Conservation (phyloP, 2,888 invertebrate genomes). For the Diplazon laetatorius region DNA sequence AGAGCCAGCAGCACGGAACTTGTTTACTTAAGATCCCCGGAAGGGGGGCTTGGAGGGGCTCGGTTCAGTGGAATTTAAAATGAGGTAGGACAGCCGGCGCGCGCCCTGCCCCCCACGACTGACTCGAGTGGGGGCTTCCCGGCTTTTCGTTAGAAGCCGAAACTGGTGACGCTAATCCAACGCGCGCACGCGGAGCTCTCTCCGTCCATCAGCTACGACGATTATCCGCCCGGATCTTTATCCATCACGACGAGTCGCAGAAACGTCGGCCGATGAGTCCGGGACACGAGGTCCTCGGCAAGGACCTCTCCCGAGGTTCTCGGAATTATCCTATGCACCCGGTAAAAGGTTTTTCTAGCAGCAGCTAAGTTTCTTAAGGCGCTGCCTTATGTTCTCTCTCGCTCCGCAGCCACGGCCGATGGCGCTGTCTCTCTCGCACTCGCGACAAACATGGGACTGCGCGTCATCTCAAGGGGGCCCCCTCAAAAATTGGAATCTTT, state of each 20-base stretch:
- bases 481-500: too few relatives aligned
- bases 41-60: too few relatives aligned
- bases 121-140: slow-evolving; percentile 62
- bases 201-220: too few relatives aligned
- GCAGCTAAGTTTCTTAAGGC: too few relatives aligned
- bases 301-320: neutral
- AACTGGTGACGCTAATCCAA: slow-evolving; percentile 78
- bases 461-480: too few relatives aligned
- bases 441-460: too few relatives aligned
- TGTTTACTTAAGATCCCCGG: slow-evolving; percentile 27
- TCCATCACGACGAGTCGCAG: slow-evolving; percentile 39
- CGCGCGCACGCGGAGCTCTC: slow-evolving; percentile 62
- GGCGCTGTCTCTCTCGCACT: too few relatives aligned
- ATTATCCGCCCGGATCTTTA: slow-evolving; percentile 56
- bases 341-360: neutral
- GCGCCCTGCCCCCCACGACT: slow-evolving; percentile 76
- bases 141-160: slow-evolving; percentile 58
- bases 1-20: slow-evolving; percentile 37
- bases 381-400: too few relatives aligned
- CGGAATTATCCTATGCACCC: neutral
- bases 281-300: neutral
- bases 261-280: slow-evolving; percentile 7
- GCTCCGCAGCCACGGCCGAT: too few relatives aligned
- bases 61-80: slow-evolving; percentile 65
- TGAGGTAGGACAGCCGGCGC: slow-evolving; percentile 70